Base-by-base conservation (phyloP, 2,113 vertebrate species). In the Tragulus kanchil region DNA sequence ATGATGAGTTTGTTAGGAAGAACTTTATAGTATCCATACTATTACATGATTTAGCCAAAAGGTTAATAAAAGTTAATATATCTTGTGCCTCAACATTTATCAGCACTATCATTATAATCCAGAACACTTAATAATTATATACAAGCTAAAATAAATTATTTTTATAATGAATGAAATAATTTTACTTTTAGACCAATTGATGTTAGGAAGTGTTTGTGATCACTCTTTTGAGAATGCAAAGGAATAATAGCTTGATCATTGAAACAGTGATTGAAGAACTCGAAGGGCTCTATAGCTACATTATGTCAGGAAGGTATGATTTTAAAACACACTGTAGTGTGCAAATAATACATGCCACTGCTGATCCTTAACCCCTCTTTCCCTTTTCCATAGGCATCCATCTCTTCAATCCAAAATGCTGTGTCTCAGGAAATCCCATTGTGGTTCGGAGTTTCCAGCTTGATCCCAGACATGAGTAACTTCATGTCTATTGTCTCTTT, bases 241-340 rank as follows among this genome's bases (percentile, higher is more conserved):
- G 6, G 48, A 21, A 10, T 87, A 69, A 48, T 8, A 67, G 9
- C 54, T 73, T 19, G 87, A 31, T 36, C 62, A 61, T 3, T 64
- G 1, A 9, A 48, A 58, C 14, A 73, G 13, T 65, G 14, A 48
- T 31, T 52, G 17, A 81, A 62, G 19, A 48, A 36, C 12, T 48
- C 17, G 1, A 2, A 52, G 8, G 54, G 5, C 4, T 81, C 5
- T 54, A 6, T 4, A 21, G 6, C 31, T 77, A 9, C 0, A 58
- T 1, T 56, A 1, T 67, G 10, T 9, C 31, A 52, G 5, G 9
- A 0, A 67, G 28, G 25, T 67, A 1, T 7, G 23, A 36, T 58
- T 56, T 77, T 48, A 82, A 42, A 75, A 16, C 6, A 65, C 21
- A 36, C 4, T 26, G 12, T 64, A 8, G 6, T 21, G 3, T 6